Conservation (phyloP, 2,797 vertebrate species). For the Oophaga sylvatica region DNA sequence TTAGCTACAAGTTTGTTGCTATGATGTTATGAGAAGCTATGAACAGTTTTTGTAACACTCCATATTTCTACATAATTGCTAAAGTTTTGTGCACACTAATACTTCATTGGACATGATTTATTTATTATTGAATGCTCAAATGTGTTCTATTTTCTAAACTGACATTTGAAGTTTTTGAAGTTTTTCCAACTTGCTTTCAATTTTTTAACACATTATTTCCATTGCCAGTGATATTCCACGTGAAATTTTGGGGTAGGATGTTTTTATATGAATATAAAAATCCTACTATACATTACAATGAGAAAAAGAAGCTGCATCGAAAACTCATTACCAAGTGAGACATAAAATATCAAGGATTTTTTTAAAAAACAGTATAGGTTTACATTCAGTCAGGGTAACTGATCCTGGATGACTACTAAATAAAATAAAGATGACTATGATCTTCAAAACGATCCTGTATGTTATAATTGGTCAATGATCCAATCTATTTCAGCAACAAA, state of each 20-base stretch:
- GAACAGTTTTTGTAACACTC: not conserved
- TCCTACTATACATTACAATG: not conserved
- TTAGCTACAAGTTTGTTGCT: not conserved
- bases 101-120: constrained; percentile 19
- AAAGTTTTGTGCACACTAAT: constrained; percentile 12
- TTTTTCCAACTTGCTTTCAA: not conserved
- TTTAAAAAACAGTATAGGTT: not conserved
- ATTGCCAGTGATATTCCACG: not conserved
- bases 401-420: not conserved
- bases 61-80: constrained; percentile 28
- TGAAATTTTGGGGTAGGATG: not conserved
- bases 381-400: not conserved
- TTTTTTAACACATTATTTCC: not conserved
- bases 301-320: not conserved
- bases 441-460: no score
- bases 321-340: not conserved
- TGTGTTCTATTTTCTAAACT: not conserved
- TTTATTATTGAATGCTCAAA: not conserved
- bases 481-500: no score
- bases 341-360: not conserved
- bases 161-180: constrained; percentile 6
- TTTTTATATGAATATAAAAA: not conserved
- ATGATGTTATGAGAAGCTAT: not conserved
- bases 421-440: not conserved
- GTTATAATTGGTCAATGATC: no score